Conservation (phyloP, 1,140 invertebrate genomes). For the Aphelinus atriplicis region DNA sequence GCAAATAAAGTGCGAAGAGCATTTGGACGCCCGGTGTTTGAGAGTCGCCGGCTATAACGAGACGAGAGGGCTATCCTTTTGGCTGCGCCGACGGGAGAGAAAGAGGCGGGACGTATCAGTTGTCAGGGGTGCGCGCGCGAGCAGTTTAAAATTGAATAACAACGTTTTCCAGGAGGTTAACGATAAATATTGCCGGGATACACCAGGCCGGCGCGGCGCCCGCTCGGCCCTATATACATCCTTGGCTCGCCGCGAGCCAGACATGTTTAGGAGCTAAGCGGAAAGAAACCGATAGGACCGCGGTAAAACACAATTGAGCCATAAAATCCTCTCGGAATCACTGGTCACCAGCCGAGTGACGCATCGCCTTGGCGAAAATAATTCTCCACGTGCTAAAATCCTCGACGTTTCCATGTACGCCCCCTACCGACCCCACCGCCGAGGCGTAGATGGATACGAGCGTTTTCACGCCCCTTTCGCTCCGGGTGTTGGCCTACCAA, state of each 20-base stretch:
- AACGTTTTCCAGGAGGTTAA: slow-evolving; percentile 33
- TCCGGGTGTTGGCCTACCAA: too few relatives aligned
- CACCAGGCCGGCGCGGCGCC: slow-evolving; percentile 18
- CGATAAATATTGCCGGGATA: slow-evolving; percentile 28
- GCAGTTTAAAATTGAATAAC: slow-evolving; percentile 39
- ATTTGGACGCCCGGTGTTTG: too few relatives aligned
- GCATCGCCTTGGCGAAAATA: slow-evolving; percentile 31
- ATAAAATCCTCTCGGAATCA: slow-evolving; percentile 52
- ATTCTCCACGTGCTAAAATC: slow-evolving; percentile 35
- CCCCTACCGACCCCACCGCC: background rate
- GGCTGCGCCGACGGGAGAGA: too few relatives aligned
- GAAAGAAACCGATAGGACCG: too few relatives aligned
- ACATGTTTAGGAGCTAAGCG: slow-evolving; percentile 9
- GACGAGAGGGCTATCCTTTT: too few relatives aligned
- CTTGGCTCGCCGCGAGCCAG: background rate
- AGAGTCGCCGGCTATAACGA: too few relatives aligned
- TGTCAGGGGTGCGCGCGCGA: slow-evolving; percentile 12
- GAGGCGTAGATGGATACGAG: slow-evolving; percentile 2
- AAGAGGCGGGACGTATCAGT: slow-evolving; percentile 20
- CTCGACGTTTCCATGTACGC: slow-evolving; percentile 17
- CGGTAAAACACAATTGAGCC: slow-evolving; percentile 47
- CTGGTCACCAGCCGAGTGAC: slow-evolving; percentile 20
- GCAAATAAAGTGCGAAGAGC: too few relatives aligned
- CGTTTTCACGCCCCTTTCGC: slow-evolving; percentile 5
- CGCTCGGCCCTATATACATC: slow-evolving; percentile 1